Evolutionary conservation across 2,113 vertebrate genomes (phyloP).

Genomic region (Condylura cristata): DNA sequence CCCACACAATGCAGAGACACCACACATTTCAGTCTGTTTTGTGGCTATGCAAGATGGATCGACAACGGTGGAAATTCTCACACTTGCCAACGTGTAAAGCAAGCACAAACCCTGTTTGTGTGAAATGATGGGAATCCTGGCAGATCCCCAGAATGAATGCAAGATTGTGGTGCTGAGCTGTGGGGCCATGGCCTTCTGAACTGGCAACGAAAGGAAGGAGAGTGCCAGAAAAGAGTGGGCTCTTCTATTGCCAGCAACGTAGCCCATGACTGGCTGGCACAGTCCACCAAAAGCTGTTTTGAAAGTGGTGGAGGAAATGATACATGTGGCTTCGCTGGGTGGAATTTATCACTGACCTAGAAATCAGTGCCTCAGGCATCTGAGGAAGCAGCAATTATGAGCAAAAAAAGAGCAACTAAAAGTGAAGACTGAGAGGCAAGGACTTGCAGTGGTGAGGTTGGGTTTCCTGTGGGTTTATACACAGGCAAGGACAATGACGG

Average conservation of each 20-base stretch:
- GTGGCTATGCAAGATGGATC: conserved; percentile 24
- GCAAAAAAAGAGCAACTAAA: conserved; percentile 44
- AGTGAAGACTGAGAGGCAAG: not conserved
- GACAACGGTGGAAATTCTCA: conserved; percentile 50
- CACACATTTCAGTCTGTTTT: conserved; percentile 46
- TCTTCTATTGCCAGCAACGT: not conserved
- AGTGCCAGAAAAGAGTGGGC: not conserved
- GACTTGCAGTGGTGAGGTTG: not conserved
- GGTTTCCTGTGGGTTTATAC: not conserved
- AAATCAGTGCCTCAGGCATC: not conserved
- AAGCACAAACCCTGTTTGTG: conserved; percentile 9
- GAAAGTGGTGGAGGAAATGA: conserved; percentile 64
- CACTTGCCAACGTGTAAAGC: not conserved
- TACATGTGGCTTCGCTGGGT: conserved; percentile 24
- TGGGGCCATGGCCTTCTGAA: conserved; percentile 18
- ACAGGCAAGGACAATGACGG: not conserved
- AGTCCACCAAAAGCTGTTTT: conserved; percentile 41
- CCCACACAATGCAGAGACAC: conserved; percentile 65
- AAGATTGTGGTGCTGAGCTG: not conserved
- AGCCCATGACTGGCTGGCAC: not conserved
- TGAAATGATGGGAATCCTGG: conserved; percentile 18
- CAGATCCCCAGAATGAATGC: not conserved
- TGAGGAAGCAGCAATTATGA: conserved; percentile 51
- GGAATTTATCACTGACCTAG: conserved; percentile 65
- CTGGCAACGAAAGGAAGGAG: not conserved